Evolutionary conservation across 2,797 vertebrate genomes (phyloP).

Genomic region (Hirundo rustica): DNA sequence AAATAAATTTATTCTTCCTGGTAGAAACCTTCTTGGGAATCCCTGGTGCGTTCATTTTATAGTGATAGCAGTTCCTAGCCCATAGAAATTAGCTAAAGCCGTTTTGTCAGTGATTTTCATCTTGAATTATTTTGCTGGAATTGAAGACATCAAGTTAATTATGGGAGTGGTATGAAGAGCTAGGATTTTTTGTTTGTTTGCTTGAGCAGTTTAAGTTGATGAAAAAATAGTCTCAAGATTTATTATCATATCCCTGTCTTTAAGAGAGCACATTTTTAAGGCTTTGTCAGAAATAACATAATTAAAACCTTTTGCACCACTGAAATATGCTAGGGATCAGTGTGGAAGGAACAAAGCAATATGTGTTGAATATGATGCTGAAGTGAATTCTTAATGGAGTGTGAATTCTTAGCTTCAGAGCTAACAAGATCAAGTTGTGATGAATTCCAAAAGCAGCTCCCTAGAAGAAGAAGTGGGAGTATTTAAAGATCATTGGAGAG

Average conservation of each 20-base stretch:
- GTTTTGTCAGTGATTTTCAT: background rate
- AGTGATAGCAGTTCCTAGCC: background rate
- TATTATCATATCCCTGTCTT: background rate
- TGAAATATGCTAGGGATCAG: background rate
- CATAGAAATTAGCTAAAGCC: background rate
- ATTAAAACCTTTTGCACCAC: background rate
- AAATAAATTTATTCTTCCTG: background rate
- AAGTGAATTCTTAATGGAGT: background rate
- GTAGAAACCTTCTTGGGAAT: background rate
- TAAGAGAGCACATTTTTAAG: background rate
- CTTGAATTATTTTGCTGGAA: background rate
- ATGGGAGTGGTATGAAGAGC: background rate
- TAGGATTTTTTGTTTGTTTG: background rate
- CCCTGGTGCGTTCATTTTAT: rapidly evolving
- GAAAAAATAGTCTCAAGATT: background rate
- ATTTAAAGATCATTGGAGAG: background rate
- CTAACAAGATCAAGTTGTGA: background rate
- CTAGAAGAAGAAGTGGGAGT: background rate
- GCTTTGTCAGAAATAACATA: background rate
- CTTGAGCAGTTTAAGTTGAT: background rate
- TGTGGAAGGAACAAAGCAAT: background rate
- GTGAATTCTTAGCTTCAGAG: background rate
- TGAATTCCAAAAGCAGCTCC: background rate
- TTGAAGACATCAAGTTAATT: background rate
- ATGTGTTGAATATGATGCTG: background rate